Evolutionary conservation across 1,140 invertebrate species (phyloP).

Genomic region (Tribolium madens): DNA sequence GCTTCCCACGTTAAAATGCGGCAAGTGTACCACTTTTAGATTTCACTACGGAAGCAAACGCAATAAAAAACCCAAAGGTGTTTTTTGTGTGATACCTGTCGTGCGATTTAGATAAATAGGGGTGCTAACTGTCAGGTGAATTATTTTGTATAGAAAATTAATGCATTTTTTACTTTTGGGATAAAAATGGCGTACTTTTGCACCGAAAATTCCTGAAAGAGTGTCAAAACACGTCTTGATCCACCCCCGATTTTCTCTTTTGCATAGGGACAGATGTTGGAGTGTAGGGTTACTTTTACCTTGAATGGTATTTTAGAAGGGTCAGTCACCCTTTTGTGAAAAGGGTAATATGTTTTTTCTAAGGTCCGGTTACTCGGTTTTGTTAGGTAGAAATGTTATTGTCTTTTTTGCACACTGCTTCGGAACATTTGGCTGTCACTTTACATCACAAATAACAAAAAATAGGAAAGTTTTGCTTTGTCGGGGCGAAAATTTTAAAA

Average conservation of each 20-base stretch:
- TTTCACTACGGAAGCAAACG: background rate
- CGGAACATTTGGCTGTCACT: constrained; percentile 32
- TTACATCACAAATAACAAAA: constrained; percentile 15
- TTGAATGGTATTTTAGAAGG: constrained; percentile 44
- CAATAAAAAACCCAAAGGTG: constrained; percentile 29
- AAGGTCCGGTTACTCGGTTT: constrained; percentile 27
- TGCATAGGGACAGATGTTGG: constrained; percentile 47
- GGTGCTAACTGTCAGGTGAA: constrained; percentile 39
- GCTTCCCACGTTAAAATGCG: constrained; percentile 39
- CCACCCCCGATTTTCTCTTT: constrained; percentile 43
- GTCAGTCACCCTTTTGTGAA: constrained; percentile 47
- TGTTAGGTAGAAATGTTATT: constrained; percentile 35
- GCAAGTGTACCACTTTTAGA: background rate
- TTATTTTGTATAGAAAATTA: constrained; percentile 5
- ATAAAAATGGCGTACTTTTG: background rate
- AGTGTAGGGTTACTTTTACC: constrained; percentile 49
- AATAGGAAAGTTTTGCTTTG: constrained; percentile 11
- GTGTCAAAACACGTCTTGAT: constrained; percentile 5
- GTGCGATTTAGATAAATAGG: constrained; percentile 43
- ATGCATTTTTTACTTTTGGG: constrained; percentile 28
- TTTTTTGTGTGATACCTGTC: constrained; percentile 50
- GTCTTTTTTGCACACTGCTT: constrained; percentile 43
- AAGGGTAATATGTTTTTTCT: constrained; percentile 47
- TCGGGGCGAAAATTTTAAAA: constrained; percentile 10
- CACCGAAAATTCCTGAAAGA: background rate